A percentile compares a stretch with the other conserved stretches of the same genome.
These are phyloP conservation scores for Lamellibrachia satsuma DNA, from an alignment of 2,888 invertebrate genomes.

Conservation along the genomic window DNA sequence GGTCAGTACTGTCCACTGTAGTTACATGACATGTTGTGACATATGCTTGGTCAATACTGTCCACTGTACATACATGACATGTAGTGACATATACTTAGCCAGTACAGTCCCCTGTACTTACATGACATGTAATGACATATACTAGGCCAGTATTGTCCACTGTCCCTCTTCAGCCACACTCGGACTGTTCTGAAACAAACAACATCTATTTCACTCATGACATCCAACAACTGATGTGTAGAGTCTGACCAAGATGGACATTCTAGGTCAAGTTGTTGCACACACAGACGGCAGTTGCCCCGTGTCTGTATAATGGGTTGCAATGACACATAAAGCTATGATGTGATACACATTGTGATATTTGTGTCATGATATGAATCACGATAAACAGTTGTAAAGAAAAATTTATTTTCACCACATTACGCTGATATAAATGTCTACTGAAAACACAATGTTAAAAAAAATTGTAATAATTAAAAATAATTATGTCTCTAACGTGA, in stretches of 20 bases:
- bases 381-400: background rate
- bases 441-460: too few species aligned
- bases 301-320: too few species aligned
- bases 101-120: slow-evolving; percentile 89
- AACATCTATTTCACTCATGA: background rate
- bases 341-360: too few species aligned
- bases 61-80: slow-evolving; percentile 73
- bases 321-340: too few species aligned
- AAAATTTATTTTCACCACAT: too few species aligned
- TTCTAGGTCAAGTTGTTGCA: background rate
- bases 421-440: too few species aligned
- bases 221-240: background rate
- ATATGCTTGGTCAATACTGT: slow-evolving; percentile 89
- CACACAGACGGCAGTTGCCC: too few species aligned
- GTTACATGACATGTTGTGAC: slow-evolving; percentile 84
- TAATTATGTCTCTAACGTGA: too few species aligned
- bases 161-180: slow-evolving; percentile 96
- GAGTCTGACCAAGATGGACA: too few species aligned
- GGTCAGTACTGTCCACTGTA: background rate
- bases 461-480: too few species aligned
- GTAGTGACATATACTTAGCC: slow-evolving; percentile 97
- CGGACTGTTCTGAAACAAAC: slow-evolving; percentile 81
- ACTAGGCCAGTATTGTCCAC: slow-evolving; percentile 98
- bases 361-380: background rate
- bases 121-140: slow-evolving; percentile 92